A percentile compares a stretch with the other conserved stretches of the same genome.
These are phyloP conservation scores for Gasterosteus aculeatus DNA, from an alignment of 2,113 vertebrate genomes.

Conservation along the genomic window DNA sequence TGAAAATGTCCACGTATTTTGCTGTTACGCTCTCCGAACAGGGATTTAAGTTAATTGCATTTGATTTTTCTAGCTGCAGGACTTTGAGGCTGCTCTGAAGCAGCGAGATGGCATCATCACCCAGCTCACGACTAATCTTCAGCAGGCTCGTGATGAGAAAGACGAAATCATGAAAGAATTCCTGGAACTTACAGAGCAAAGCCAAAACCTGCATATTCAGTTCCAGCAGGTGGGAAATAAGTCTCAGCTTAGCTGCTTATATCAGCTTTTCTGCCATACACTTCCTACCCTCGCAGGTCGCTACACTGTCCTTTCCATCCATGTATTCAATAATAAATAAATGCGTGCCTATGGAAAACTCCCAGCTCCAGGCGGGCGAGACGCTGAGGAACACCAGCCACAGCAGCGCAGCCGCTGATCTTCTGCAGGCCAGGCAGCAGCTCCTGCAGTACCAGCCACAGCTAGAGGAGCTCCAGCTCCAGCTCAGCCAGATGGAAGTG, in stretches of 20 bases:
- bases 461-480: slow-evolving; percentile 87
- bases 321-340: neutral
- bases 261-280: neutral
- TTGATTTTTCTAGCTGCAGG: slow-evolving; percentile 85
- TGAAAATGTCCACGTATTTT: neutral
- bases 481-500: slow-evolving; percentile 80
- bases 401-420: slow-evolving; percentile 91
- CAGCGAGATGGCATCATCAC: slow-evolving; percentile 97
- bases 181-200: slow-evolving; percentile 92
- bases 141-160: slow-evolving; percentile 93
- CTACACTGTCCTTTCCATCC: neutral
- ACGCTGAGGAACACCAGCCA: slow-evolving; percentile 91
- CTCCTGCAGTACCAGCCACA: slow-evolving; percentile 89
- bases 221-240: slow-evolving; percentile 89
- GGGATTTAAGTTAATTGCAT: neutral
- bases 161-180: slow-evolving; percentile 97
- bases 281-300: neutral
- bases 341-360: slow-evolving; percentile 1
- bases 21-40: neutral
- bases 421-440: slow-evolving; percentile 91
- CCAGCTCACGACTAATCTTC: slow-evolving; percentile 94
- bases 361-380: slow-evolving; percentile 94
- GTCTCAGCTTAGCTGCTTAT: neutral
- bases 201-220: slow-evolving; percentile 94
- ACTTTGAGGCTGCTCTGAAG: slow-evolving; percentile 96